Evolutionary conservation across 92 coral and sea anemone species (phyloP).

Genomic region (Metridium senile): DNA sequence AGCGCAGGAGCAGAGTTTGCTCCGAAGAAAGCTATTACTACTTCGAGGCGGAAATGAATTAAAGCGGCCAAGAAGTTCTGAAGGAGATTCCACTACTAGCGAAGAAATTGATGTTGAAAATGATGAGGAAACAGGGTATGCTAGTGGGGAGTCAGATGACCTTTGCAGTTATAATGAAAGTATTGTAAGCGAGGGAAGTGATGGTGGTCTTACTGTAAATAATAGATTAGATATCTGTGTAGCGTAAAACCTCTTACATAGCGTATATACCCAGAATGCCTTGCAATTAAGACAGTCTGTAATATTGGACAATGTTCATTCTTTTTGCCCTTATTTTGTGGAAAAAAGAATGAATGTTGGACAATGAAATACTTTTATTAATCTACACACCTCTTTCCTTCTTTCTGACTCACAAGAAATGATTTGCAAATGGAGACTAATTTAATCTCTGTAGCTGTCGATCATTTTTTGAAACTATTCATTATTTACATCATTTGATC

Average conservation of each 20-base stretch:
- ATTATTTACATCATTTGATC: neutral
- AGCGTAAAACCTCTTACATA: slow-evolving; percentile 9
- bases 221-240: slow-evolving; percentile 66
- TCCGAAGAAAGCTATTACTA: slow-evolving; percentile 64
- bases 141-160: slow-evolving; percentile 96
- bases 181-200: slow-evolving; percentile 93
- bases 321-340: neutral
- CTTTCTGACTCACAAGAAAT: neutral
- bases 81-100: slow-evolving; percentile 91
- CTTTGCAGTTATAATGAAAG: slow-evolving; percentile 85
- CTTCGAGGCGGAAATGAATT: slow-evolving; percentile 64
- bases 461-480: neutral
- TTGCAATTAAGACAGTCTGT: slow-evolving; percentile 12
- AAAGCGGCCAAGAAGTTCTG: slow-evolving; percentile 91
- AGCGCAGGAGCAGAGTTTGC: slow-evolving; percentile 69
- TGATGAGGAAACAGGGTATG: slow-evolving; percentile 93
- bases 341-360: neutral
- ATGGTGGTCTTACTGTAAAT: slow-evolving; percentile 88
- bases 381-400: neutral
- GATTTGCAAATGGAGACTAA: neutral
- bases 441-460: neutral
- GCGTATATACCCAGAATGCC: neutral
- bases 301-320: neutral
- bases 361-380: neutral
- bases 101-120: slow-evolving; percentile 90